Conservation (phyloP, 2,888 invertebrate genomes). For the Calameuta filiformis region DNA sequence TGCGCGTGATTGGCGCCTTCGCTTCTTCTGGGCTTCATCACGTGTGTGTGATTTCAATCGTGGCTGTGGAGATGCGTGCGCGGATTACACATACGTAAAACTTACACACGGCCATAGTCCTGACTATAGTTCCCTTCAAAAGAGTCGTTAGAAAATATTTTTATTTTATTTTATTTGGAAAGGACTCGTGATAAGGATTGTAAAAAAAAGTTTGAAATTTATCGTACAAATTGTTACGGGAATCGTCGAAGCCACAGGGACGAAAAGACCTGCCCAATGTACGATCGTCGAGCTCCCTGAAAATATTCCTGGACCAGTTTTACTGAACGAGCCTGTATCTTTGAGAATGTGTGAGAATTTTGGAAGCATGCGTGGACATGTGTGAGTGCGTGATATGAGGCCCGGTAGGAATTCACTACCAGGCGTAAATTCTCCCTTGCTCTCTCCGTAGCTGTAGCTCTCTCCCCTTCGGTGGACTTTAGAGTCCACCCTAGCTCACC, state of each 20-base stretch:
- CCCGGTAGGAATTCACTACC: conserved; percentile 59
- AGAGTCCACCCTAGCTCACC: conserved; percentile 58
- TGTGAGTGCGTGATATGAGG: conserved; percentile 55
- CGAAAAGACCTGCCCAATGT: not conserved
- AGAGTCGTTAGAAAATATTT: not conserved
- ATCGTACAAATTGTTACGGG: not conserved
- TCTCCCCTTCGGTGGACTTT: conserved; percentile 60
- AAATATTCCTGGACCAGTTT: not conserved
- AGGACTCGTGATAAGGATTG: not conserved
- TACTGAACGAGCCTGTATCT: conserved; percentile 18
- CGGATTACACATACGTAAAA: not conserved
- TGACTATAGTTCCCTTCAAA: not conserved
- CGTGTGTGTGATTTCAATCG: not conserved
- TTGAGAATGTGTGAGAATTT: conserved; percentile 47
- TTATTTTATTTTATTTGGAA: no score
- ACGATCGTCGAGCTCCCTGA: not conserved
- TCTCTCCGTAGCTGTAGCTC: conserved; percentile 32
- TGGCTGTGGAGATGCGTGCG: not conserved
- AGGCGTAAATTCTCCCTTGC: conserved; percentile 57
- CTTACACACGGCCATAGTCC: not conserved
- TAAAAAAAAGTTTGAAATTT: not conserved
- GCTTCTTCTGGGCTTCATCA: conserved; percentile 24
- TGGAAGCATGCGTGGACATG: conserved; percentile 29
- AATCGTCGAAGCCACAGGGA: not conserved
- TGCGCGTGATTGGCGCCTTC: conserved; percentile 63